These are phyloP conservation scores for Lathamus discolor DNA, from an alignment of 2,113 vertebrate species.

Conservation along the genomic window DNA sequence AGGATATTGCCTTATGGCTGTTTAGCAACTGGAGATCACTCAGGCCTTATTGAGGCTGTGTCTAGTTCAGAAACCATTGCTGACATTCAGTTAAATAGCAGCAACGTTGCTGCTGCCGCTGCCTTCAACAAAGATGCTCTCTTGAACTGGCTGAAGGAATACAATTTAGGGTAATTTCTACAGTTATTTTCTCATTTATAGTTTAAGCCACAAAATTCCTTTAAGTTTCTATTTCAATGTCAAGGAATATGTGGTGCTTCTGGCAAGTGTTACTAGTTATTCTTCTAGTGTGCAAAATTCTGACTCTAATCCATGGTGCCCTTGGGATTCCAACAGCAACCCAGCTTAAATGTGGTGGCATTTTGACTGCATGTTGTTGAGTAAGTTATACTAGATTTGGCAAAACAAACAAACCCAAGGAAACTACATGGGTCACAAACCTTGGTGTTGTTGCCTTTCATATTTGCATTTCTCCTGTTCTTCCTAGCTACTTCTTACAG, in stretches of 20 bases:
- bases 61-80: conserved; percentile 95
- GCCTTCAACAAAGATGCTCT: conserved; percentile 99
- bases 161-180: conserved; percentile 88
- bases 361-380: background rate
- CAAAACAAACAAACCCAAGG: background rate
- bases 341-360: background rate
- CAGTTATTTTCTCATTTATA: background rate
- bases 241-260: background rate
- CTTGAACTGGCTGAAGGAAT: conserved; percentile 98
- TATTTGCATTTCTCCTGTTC: background rate
- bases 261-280: background rate
- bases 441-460: background rate
- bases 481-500: background rate
- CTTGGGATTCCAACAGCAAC: background rate
- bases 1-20: conserved; percentile 97
- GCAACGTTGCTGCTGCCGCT: conserved; percentile 94
- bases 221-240: background rate
- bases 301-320: background rate
- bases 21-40: conserved; percentile 93
- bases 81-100: conserved; percentile 97
- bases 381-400: background rate
- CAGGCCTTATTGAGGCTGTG: conserved; percentile 97
- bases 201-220: background rate
- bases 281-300: background rate
- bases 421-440: background rate